Conservation (phyloP, 1,140 invertebrate species). For the Sitobion miscanthi region DNA sequence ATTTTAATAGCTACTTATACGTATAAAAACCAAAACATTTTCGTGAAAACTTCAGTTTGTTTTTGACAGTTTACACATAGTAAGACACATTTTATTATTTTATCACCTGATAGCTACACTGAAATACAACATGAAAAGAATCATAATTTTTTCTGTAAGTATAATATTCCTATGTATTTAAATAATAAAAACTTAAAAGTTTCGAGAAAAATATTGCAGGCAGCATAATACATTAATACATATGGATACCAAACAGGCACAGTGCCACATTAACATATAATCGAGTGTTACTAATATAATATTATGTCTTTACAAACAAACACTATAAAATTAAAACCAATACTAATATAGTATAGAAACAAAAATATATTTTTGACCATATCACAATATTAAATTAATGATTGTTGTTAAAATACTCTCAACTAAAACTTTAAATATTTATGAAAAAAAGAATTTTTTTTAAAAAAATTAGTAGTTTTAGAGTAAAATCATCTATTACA, state of each 20-base stretch:
- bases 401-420: too few species aligned
- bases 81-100: not conserved
- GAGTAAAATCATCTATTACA: too few species aligned
- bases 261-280: too few species aligned
- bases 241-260: too few species aligned
- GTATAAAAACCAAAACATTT: not conserved
- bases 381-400: not conserved
- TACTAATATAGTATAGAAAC: not conserved
- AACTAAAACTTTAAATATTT: not conserved
- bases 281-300: too few species aligned
- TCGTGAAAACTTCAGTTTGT: not conserved
- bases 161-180: not conserved
- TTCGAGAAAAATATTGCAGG: too few species aligned
- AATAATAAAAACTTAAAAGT: too few species aligned
- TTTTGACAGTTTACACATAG: not conserved
- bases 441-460: not conserved
- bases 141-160: not conserved
- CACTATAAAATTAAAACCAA: not conserved
- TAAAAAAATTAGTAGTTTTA: not conserved
- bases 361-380: not conserved
- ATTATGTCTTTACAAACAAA: too few species aligned
- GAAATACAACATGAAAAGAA: not conserved
- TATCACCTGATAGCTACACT: not conserved
- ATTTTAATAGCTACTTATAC: not conserved
- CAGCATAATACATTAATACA: too few species aligned